Base-by-base conservation (phyloP, 2,888 invertebrate species). In the Adelphocoris suturalis region DNA sequence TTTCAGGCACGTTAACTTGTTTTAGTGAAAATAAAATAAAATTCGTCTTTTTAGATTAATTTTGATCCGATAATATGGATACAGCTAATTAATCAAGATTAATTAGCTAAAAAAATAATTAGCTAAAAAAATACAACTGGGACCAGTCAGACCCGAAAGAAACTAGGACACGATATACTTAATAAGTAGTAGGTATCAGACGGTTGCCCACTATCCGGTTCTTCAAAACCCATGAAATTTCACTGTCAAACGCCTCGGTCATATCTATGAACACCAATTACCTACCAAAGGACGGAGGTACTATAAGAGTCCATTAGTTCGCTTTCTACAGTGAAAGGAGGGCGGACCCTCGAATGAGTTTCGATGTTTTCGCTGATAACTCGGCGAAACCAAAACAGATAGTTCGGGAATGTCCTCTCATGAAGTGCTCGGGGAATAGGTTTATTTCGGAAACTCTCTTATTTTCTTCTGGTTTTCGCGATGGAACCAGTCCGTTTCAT, bases 311-410 rank as follows among this genome's bases (percentile, higher is more conserved):
- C 68, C 23, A 23, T 27, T 68, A 7, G 5, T 19, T 12, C 68
- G 68, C 68, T 68, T 68, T 23, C 19, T 19, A 19, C 2, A 68
- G 68, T 68, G 68, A 68, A 68, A 68, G 68, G 68, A 68, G 68
- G 68, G 23, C 68, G 68, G n/a, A n/a, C 57, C n/a, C 57, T n/a
- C 57, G n/a, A 57, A 68, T 27, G 23, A 68, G 68, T 68, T 19
- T 23, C 13, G 68, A 68, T 68, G 0, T 57, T 7, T 68, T 68
- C 68, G 19, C n/a, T n/a, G 68, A 68, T 68, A 68, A 68, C 3
- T 12, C 19, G 23, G 2, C 19, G 68, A 68, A 52, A 68, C 68
- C 68, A 68, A 68, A 68, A 68, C 68, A 68, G 68, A 68, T 68
- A 19, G 61, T 3, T n/a, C 68, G 68, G 23, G 19, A 7, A 57